Evolutionary conservation across 1,140 invertebrate species (phyloP), one percentile per base, ranked within the genome.

Genomic region (Trichonephila clavipes): DNA sequence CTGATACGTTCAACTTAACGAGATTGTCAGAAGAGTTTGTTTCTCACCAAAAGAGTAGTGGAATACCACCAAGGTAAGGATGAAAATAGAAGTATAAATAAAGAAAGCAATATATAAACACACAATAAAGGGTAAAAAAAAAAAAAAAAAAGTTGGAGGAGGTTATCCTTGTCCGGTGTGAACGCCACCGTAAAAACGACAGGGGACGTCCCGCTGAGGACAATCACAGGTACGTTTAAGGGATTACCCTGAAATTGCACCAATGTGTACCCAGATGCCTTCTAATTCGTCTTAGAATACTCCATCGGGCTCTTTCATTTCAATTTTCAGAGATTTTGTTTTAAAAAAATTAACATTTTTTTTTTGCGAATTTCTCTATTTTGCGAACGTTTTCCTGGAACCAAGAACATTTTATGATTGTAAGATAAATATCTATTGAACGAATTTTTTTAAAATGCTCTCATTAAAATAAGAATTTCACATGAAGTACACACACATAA

Each of bases 131-230:
- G 28, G 5, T 77, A 18, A 40, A 77, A 77, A 77, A 19, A 64
- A 19, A 64, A 21, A 62, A 19, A 21, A 77, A 34, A 10, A 77
- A 72, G 24, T 24, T 77, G 18, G 72, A 77, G 72, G 34, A 83
- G 82, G 82, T 59, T 51, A 24, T 83, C 44, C 44, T 28, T 83
- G 82, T 83, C 51, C 82, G 44, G 82, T 59, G 82, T 83, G 82
- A 83, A 83, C 44, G 82, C 82, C 82, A 83, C 82, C 82, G 82
- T 83, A 83, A 83, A 83, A 83, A 83, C 82, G 82, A 83, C 44
- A 83, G n/a, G 44, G 51, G 82, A 83, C 82, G n/a, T 24, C 40
- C 82, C 44, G 82, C 82, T 24, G 82, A 10, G 82, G 7, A 58
- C 21, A 83, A 83, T 83, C 82, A 83, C 82, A 21, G 21, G 19